Base-by-base conservation (phyloP, 2,113 vertebrate species). In the Forbesichthys papilliferus region DNA sequence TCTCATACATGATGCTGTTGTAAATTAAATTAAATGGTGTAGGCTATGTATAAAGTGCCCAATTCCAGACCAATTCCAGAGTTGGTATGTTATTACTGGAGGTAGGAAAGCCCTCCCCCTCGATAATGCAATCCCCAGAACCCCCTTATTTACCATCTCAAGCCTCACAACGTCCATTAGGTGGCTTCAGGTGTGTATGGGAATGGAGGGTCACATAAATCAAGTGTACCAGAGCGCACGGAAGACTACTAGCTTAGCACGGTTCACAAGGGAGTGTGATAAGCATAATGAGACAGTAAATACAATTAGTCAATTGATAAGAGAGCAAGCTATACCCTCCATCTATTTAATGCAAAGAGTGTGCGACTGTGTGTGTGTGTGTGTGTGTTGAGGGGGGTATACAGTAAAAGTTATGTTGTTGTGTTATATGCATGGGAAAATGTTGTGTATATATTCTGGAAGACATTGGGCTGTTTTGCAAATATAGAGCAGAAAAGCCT, bases 51-150 rank as follows among this genome's bases (percentile, higher is more conserved):
- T 82, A 75, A 80, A 84, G 73, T 56, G 69, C 71, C 84, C 82
- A 80, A 77, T 88, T 82, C 73, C 61, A 48, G 66, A 63, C 84
- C 82, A 80, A 77, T 88, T 82, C 73, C 61, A 48, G 66, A 63
- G 73, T 71, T 72, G 63, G 61, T 65, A 55, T 75, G 56, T 66
- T 72, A 52, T 67, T 71, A 11, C 73, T 66, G 66, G 75, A 64
- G 69, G 58, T 68, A 72, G 54, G 36, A 51, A 74, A 59, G 42
- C 64, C 72, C 71, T 74, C 80, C 69, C 69, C 52, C 63, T 48
- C 13, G 48, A 51, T 3, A 36, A 60, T 80, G 79, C 86, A 59
- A 81, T 82, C 71, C 69, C 55, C 81, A 61, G 61, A 74, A 73
- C 73, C 10, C 13, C 52, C 61, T 68, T 34, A 74, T 48, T 54